These are phyloP conservation scores for Gymnothorax reevesii DNA, from an alignment of 2,797 vertebrate species.

Conservation along the genomic window DNA sequence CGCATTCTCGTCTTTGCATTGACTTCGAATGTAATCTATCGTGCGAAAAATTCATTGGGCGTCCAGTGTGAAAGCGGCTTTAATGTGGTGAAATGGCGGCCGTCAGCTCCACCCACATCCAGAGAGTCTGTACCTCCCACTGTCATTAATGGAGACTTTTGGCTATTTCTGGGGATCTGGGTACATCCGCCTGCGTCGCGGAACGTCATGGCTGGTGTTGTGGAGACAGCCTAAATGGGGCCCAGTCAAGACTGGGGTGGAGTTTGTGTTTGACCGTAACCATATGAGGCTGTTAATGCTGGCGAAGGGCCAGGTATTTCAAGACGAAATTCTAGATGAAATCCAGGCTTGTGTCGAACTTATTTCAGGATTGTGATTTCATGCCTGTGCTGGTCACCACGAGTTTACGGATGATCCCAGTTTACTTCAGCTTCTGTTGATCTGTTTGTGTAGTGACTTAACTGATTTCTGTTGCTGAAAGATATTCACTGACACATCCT, in stretches of 20 bases:
- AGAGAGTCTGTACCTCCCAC: constrained; percentile 19
- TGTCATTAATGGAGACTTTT: neutral
- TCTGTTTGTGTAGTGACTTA: neutral
- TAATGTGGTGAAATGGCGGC: constrained; percentile 70
- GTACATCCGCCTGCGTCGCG: neutral
- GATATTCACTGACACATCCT: neutral
- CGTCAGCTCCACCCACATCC: constrained; percentile 23
- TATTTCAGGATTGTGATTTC: neutral
- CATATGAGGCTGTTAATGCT: constrained; percentile 69
- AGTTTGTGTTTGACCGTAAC: constrained; percentile 52
- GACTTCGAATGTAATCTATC: no score
- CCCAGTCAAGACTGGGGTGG: constrained; percentile 50
- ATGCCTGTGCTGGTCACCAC: neutral
- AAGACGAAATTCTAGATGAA: no score
- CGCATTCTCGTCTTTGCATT: no score
- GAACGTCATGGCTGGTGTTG: neutral
- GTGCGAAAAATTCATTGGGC: no score
- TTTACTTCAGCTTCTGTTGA: neutral
- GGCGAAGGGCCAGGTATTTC: constrained; percentile 48
- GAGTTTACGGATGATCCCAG: neutral
- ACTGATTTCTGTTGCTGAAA: neutral
- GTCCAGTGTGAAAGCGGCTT: constrained; percentile 22
- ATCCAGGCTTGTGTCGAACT: neutral
- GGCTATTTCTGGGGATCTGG: neutral
- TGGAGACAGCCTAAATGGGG: neutral